A percentile compares a stretch with the other conserved stretches of the same genome.
phyloP scores from a whole-genome alignment of 2,888 invertebrate species.

The Pachydiplax longipennis region DNA sequence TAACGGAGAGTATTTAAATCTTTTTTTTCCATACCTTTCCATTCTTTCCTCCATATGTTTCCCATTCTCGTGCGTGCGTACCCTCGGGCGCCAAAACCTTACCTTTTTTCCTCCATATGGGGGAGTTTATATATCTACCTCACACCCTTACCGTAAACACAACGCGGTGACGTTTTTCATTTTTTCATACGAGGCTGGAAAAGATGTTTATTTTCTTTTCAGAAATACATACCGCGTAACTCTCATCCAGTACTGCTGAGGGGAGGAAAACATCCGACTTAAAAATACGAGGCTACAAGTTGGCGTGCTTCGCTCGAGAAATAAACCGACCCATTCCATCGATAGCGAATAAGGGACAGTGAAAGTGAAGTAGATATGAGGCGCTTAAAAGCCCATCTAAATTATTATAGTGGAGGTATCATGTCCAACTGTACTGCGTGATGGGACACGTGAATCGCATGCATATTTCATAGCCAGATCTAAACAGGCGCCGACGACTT shows the following conservation, averaged over 20 bases:
- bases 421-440: too few species aligned
- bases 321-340: neutral
- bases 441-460: too few species aligned
- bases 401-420: too few species aligned
- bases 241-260: neutral
- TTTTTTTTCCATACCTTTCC: neutral
- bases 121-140: neutral
- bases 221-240: neutral
- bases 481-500: too few species aligned
- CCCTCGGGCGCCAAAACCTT: neutral
- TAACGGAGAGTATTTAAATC: too few species aligned
- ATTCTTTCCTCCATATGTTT: neutral
- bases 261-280: neutral
- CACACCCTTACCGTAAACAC: neutral
- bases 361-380: too few species aligned
- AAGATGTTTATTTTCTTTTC: neutral
- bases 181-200: neutral
- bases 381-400: too few species aligned
- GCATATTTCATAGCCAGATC: too few species aligned
- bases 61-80: neutral
- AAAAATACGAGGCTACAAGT: neutral
- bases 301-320: neutral
- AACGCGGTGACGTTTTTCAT: neutral
- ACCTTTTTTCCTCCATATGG: neutral
- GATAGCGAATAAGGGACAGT: neutral